Evolutionary conservation across 2,797 vertebrate species (phyloP).

Genomic region (Tokudaia tokunoshimensis): DNA sequence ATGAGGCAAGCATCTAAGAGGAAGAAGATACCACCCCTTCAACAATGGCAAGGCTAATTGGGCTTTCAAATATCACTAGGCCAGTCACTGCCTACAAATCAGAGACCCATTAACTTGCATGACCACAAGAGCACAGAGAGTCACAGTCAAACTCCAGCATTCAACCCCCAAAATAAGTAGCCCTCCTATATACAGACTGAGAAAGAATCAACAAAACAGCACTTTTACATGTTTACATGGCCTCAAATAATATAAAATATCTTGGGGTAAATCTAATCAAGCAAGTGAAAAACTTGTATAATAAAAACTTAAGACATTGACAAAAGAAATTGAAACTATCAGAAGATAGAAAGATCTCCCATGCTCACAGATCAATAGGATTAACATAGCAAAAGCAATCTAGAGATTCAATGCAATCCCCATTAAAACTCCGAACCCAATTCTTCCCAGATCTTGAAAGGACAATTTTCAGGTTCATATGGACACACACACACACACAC

Average conservation of each 20-base stretch:
- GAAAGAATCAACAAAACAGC: not conserved
- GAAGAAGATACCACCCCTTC: constrained; percentile 69
- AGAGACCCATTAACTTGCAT: constrained; percentile 14
- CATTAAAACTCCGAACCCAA: not conserved
- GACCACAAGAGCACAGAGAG: constrained; percentile 63
- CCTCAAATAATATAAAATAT: not conserved
- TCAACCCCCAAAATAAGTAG: not conserved
- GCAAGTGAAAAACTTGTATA: not conserved
- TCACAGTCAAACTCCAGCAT: not conserved
- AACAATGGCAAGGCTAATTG: not conserved
- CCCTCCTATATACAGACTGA: not conserved
- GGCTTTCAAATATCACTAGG: constrained; percentile 68
- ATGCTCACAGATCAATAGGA: not conserved
- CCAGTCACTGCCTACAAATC: constrained; percentile 67
- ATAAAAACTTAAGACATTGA: not conserved
- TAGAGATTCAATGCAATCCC: not conserved
- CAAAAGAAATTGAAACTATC: not conserved
- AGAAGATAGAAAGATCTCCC: not conserved
- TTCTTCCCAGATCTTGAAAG: not conserved
- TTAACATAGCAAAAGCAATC: not conserved
- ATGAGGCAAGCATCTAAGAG: constrained; percentile 58
- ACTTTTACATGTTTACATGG: not conserved
- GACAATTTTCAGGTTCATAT: not conserved
- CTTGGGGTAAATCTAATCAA: not conserved
- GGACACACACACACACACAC: not conserved